Evolutionary conservation across 1,140 invertebrate species (phyloP), one percentile per base, ranked within the genome.

Genomic region (Drosophila pruinosa): DNA sequence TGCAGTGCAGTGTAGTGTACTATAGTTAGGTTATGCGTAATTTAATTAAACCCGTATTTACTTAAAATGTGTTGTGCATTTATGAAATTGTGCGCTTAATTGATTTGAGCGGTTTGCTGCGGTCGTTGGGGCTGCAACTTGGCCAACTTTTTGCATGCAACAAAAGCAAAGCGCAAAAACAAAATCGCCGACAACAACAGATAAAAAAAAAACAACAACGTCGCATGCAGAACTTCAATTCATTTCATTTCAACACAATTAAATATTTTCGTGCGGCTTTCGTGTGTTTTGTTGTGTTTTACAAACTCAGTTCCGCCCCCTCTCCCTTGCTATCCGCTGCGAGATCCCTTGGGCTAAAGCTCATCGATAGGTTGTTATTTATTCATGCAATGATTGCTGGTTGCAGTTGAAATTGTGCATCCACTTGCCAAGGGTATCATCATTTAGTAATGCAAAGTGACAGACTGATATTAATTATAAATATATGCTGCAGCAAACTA

Each of bases 201-300:
- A n/a, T n/a, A n/a, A n/a, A n/a, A n/a, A n/a, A 26, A 10, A 24
- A 48, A 64, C 50, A 69, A 65, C 67, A 67, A 70, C 61, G 65
- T 62, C 62, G 70, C 41, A 57, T 54, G 36, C 53, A 61, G 21
- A 7, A 41, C 14, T 14, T 47, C 38, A n/a, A 31, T 21, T 19
- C 12, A 59, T 72, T 67, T 76, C 38, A 70, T 80, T 83, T 76
- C 47, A 77, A 64, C 61, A 71, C 68, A 80, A 77, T 85, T 85
- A 81, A 85, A 85, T 77, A 76, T 81, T 74, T 80, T 69, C 68
- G 28, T 61, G 65, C 57, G 67, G 61, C 34, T 59, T 80, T 58
- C 71, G 43, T 61, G 65, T 71, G 78, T 50, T 8, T 28, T 43
- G 71, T 75, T 72, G 65, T 75, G 61, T 56, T 65, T 39, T 36